Percentiles rank a stretch among this genome's conserved stretches.
Conservation (phyloP, 92 coral and sea anemone species). For the Umimayanthus chanpuru region DNA sequence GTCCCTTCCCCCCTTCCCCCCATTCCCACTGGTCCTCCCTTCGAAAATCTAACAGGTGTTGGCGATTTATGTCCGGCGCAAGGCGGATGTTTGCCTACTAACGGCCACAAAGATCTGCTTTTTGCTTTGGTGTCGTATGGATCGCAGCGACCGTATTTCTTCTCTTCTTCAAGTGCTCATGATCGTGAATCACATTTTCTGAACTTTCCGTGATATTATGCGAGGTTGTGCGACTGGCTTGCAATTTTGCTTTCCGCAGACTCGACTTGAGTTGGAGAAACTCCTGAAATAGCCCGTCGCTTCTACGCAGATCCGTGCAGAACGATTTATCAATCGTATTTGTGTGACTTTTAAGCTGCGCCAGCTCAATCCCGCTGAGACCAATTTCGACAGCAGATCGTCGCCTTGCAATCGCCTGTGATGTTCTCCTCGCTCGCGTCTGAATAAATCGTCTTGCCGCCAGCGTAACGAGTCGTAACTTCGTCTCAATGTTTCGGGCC, state of each 20-base stretch:
- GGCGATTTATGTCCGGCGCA: neutral
- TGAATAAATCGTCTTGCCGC: slow-evolving; percentile 87
- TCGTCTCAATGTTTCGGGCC: slow-evolving; percentile 86
- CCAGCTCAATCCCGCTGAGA: slow-evolving; percentile 78
- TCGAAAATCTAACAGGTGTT: too few relatives aligned
- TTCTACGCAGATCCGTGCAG: slow-evolving; percentile 60
- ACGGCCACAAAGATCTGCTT: neutral
- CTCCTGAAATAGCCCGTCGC: slow-evolving; percentile 84
- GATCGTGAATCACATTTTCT: neutral
- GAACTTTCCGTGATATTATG: slow-evolving; percentile 32
- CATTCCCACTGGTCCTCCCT: neutral
- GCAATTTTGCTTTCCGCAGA: slow-evolving; percentile 66
- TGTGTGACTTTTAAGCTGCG: slow-evolving; percentile 67
- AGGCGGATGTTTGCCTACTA: neutral
- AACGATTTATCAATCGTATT: slow-evolving; percentile 54
- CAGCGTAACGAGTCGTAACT: slow-evolving; percentile 72
- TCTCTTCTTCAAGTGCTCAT: neutral
- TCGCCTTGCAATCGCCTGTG: slow-evolving; percentile 58
- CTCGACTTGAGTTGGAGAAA: slow-evolving; percentile 76
- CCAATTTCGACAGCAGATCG: slow-evolving; percentile 81
- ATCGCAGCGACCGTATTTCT: slow-evolving; percentile 32
- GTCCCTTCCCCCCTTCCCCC: neutral
- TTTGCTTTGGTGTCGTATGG: neutral
- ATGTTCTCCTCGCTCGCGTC: slow-evolving; percentile 63
- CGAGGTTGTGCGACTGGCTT: slow-evolving; percentile 67